Evolutionary conservation across 2,888 invertebrate species (phyloP).

Genomic region (Drosophila mettleri): DNA sequence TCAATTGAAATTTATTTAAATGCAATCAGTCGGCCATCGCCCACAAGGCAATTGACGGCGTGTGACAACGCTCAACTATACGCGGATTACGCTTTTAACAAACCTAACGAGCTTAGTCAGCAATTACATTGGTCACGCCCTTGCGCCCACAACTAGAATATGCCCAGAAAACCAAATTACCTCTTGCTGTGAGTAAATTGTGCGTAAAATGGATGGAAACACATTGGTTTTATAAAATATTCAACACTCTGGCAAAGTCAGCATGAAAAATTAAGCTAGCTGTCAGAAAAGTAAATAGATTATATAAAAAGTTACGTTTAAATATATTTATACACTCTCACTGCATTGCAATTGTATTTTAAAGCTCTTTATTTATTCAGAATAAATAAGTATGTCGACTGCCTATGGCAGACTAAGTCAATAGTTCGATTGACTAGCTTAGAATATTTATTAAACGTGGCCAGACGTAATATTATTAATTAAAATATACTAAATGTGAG

Average conservation of each 20-base stretch:
- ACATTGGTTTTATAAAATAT: constrained; percentile 1
- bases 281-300: constrained; percentile 1
- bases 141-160: neutral
- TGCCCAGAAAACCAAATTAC: no score
- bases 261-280: constrained; percentile 2
- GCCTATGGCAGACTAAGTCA: neutral
- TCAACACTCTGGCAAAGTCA: neutral
- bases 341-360: neutral
- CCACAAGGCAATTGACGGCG: constrained; percentile 47
- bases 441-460: neutral
- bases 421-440: neutral
- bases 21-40: constrained; percentile 66
- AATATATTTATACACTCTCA: neutral
- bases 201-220: constrained; percentile 39
- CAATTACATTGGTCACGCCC: constrained; percentile 18
- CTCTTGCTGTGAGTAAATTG: constrained; percentile 33
- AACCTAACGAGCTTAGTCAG: constrained; percentile 29
- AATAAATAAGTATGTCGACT: neutral
- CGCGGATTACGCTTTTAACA: constrained; percentile 30
- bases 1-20: constrained; percentile 79
- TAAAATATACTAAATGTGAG: neutral
- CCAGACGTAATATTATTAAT: neutral
- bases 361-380: neutral
- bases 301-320: neutral
- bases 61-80: constrained; percentile 21